Conservation (phyloP, 1,140 invertebrate genomes). For the Rhyzopertha dominica region DNA sequence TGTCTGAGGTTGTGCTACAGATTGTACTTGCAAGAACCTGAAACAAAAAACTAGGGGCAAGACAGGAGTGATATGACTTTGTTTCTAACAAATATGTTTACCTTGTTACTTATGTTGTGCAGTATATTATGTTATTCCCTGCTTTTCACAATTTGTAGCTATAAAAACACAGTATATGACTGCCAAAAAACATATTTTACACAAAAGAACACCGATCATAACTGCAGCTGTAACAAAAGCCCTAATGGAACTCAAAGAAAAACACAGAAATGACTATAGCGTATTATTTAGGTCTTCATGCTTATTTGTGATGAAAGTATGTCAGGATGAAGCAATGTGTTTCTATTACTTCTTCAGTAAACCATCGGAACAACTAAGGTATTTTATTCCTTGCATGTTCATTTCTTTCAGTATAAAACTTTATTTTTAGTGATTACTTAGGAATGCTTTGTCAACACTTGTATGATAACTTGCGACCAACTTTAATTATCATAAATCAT, state of each 20-base stretch:
- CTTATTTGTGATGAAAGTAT: constrained; percentile 84
- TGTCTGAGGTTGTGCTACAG: too few species aligned
- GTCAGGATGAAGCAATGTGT: constrained; percentile 85
- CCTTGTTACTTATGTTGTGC: constrained; percentile 4
- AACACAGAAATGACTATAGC: constrained; percentile 80
- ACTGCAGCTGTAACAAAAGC: constrained; percentile 72
- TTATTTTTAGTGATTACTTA: constrained; percentile 60
- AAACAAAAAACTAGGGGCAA: too few species aligned
- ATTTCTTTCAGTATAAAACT: constrained; percentile 11
- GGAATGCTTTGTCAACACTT: constrained; percentile 82
- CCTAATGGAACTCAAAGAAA: constrained; percentile 63
- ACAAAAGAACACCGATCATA: constrained; percentile 68
- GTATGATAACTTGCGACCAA: constrained; percentile 91
- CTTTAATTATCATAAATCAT: constrained; percentile 96
- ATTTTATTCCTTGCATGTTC: constrained; percentile 9
- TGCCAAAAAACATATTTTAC: constrained; percentile 82
- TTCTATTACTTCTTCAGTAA: constrained; percentile 85
- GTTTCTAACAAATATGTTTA: constrained; percentile 11
- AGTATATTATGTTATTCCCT: constrained; percentile 10
- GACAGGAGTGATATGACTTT: too few species aligned
- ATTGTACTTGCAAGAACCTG: too few species aligned
- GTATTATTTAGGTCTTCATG: constrained; percentile 81
- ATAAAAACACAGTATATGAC: constrained; percentile 71
- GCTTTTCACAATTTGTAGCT: constrained; percentile 49
- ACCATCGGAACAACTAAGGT: constrained; percentile 61